Base-by-base conservation (phyloP, 2,113 vertebrate species). In the Plecotus auritus region DNA sequence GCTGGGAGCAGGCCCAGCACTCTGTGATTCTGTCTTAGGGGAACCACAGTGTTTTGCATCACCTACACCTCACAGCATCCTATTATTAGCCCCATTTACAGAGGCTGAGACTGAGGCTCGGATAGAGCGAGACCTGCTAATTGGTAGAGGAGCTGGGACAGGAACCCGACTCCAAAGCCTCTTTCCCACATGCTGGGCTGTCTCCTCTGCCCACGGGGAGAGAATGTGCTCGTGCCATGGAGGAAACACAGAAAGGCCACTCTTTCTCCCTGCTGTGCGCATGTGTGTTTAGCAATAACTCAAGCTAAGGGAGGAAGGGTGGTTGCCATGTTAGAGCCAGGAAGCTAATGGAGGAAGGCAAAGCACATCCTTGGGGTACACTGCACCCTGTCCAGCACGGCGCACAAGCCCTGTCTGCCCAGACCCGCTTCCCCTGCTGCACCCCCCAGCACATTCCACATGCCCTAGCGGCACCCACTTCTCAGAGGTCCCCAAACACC, bases 391-490 rank as follows among this genome's bases (percentile, higher is more conserved):
- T 22, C 30, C 23, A 5, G 13, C 20, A 9, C 9, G 28, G 49
- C 28, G 30, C 18, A 23, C 1, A 2, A 12, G 20, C 17, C 35
- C 73, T 6, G 54, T 8, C 26, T 47, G 3, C 42, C 26, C 70
- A 5, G 66, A 45, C 40, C 40, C 0, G 10, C 30, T 13, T 23
- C 20, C 20, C 12, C 16, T 37, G 45, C 40, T 7, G 26, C 37
- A 26, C 10, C 49, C 2, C 16, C 28, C 28, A 77, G n/a, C 7
- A n/a, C 47, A 3, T 20, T 37, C 9, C 56, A 51, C 0, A 4
- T 1, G 11, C 64, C 8, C 5, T 14, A 40, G 32, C 6, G 1
- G 2, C 2, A 22, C 7, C 12, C 10, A 7, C 49, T 9, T 16
- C 28, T 45, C 26, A 11, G 28, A 69, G 22, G 37, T 26, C 47